Base-by-base conservation (phyloP, 2,797 vertebrate species). In the Betta splendens region DNA sequence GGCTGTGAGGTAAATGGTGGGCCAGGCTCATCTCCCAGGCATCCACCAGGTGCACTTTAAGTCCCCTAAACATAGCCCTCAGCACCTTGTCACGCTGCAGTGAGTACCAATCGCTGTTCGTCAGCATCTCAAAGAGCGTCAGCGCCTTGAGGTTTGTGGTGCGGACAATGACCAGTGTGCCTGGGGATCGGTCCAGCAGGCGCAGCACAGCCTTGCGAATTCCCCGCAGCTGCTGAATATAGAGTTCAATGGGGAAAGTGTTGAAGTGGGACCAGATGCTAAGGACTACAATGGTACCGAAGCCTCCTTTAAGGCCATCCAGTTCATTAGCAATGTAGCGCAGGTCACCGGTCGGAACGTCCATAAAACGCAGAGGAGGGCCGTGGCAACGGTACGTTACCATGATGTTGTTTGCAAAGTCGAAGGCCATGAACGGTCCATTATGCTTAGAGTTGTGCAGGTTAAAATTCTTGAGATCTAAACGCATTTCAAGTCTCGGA, bases 1-100 rank as follows among this genome's bases (percentile, higher is more conserved):
- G 84, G 33, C 81, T 89, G 68, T 98, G 94, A 0, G 95, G 95
- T 32, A 93, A 89, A 55, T 92, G 79, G 76, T 98, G 95, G 29
- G 95, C 95, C 28, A 96, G 48, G 0, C 81, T 91, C 96, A 98
- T 98, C 73, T 97, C 95, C 96, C 96, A 98, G 29, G 95, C 95
- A 36, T 98, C 95, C 50, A 98, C 90, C 49, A 96, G 87, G 48
- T 85, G 83, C 23, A 98, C 92, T 2, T 92, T 90, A 43, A 94
- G 67, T 57, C 92, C 92, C 79, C 82, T 91, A 85, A 98, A 98
- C 92, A 98, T 91, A 56, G 89, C 89, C 61, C 94, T 91, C 64
- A 97, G 94, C 46, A 96, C 64, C 44, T 77, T 82, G 73, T 98
- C 91, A 5, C 83, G 83, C 71, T 95, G 95, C 54, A 92, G 74